Evolutionary conservation across 1,140 invertebrate species (phyloP), one percentile per base, ranked within the genome.

Genomic region (Branchinecta lindahli): DNA sequence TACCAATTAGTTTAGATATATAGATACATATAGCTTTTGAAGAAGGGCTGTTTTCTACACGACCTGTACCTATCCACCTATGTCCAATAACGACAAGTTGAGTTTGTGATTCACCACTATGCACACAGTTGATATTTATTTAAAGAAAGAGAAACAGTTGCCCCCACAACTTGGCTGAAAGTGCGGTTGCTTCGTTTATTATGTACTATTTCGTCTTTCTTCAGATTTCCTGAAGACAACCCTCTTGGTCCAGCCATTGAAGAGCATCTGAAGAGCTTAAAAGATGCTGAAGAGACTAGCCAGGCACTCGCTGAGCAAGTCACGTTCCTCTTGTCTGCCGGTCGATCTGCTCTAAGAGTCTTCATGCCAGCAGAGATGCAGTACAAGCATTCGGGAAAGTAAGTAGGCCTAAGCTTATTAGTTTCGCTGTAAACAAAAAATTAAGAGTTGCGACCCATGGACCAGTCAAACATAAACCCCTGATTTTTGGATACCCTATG

Each of bases 321-420:
- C 2, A 20, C 12, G 12, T 61, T 61, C 18, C 18, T 61, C 12
- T 15, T 61, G 18, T 12, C 52, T 61, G 52, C 12, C 12, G 52
- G 52, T 61, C 52, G 52, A 4, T 15, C 12, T 20, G 12, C 52
- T 20, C 52, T 61, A 20, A 61, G 52, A 20, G 18, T 61, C 12
- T 20, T 61, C 4, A 61, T 61, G 52, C 6, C 52, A 20, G 52
- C 52, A 6, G 52, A 61, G 18, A 61, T 61, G 52, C 52, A 61
- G 18, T 61, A 61, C 52, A 61, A 61, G 18, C 18, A 61, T 61
- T 61, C 52, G 52, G 52, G 52, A 61, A 61, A 61, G 52, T 61
- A 61, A 61, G 52, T 61, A 15, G 33, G 33, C 33, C 33, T 5
- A 33, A 33, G 2, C 33, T 3, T 1, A 33, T 33, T 33, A 33